Percentiles rank a stretch among this genome's conserved stretches.
These are phyloP conservation scores for Neoascia interrupta DNA, from an alignment of 2,888 invertebrate species.

Conservation along the genomic window DNA sequence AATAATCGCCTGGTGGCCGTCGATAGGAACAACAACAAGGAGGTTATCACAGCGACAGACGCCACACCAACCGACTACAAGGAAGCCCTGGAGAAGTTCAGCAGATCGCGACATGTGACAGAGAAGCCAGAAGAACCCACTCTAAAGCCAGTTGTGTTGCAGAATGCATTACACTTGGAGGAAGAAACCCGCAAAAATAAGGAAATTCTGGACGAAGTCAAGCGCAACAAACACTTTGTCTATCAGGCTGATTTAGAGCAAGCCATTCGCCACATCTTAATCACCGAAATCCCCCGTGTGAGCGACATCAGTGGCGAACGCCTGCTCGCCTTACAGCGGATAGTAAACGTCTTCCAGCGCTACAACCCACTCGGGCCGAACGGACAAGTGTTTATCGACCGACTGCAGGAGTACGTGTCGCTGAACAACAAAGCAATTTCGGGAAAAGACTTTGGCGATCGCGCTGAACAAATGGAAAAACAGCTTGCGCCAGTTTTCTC, in stretches of 20 bases:
- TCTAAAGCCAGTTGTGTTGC: background rate
- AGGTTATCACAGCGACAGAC: constrained; percentile 70
- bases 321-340: constrained; percentile 87
- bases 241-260: constrained; percentile 94
- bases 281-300: constrained; percentile 89
- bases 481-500: constrained; percentile 81
- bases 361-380: constrained; percentile 89
- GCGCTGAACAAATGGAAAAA: constrained; percentile 81
- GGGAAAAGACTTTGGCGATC: constrained; percentile 83
- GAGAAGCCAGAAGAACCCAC: constrained; percentile 70
- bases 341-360: constrained; percentile 85
- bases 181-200: constrained; percentile 25
- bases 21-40: constrained; percentile 70
- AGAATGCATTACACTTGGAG: constrained; percentile 1
- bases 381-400: constrained; percentile 84
- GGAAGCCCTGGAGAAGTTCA: constrained; percentile 71
- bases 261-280: constrained; percentile 89
- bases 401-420: constrained; percentile 82
- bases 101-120: constrained; percentile 29
- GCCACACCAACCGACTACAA: constrained; percentile 78
- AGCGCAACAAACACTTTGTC: constrained; percentile 81
- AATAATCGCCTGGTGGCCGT: constrained; percentile 71
- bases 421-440: constrained; percentile 80
- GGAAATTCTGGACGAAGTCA: constrained; percentile 74
- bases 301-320: constrained; percentile 86